Base-by-base conservation (phyloP, 2,888 invertebrate genomes). In the Epistrophella euchroma region DNA sequence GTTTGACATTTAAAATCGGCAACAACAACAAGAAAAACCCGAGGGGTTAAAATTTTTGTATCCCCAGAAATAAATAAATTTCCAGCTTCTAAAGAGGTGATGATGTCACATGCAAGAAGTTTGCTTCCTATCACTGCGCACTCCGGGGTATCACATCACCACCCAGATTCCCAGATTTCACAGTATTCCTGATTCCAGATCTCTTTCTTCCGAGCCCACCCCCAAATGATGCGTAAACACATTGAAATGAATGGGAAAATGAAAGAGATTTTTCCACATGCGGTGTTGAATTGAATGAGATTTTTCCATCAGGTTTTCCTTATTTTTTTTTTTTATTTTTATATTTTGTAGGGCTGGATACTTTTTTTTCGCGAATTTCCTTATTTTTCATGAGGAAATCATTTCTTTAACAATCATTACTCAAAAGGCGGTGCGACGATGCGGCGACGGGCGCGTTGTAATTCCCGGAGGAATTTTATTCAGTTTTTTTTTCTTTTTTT, bases 71-170 rank as follows among this genome's bases (percentile, higher is more conserved):
- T 32, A 50, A 40, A 68, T n/a, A 68, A 37, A 25, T 68, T 68
- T 19, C 50, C 52, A 52, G 6, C 50, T 68, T 68, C 50, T 37
- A 32, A 52, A 68, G 62, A 86, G 86, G 86, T 82, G 86, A 82
- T 86, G 86, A 86, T 86, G 86, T 86, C 86, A 86, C 82, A 86
- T 82, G 86, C 86, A 82, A 77, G 77, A 56, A 81, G 82, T 77
- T 82, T 70, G 81, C 81, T 56, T 85, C 72, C 81, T 85, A 81
- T 76, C 80, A 85, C 28, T 60, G 72, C 25, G 17, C 82, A 82
- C 86, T 77, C 86, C 86, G 77, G 86, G 86, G 73, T 74, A 78
- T 86, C 74, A 83, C 77, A 79, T 71, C 70, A 43, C 66, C 66
- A 66, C 47, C 64, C 58, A 66, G 32, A 47, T 47, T 68, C 64